Percentiles rank a stretch among this genome's conserved stretches.
phyloP scores from a whole-genome alignment of 2,888 invertebrate species.

The Morpho helenor region DNA sequence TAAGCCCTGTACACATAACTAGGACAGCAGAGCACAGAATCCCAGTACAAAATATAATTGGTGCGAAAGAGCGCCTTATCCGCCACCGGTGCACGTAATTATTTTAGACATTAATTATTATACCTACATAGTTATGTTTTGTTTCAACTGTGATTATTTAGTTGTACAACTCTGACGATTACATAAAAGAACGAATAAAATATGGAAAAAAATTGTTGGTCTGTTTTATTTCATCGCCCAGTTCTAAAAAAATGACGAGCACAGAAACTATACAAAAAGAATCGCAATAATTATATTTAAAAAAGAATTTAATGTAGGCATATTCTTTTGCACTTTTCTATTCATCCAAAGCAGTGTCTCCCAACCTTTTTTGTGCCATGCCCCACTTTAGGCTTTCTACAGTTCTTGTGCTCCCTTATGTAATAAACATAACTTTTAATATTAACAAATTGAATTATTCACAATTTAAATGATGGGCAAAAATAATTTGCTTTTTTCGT shows the following conservation, averaged over 20 bases:
- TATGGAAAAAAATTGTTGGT: conserved; percentile 45
- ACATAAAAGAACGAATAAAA: conserved; percentile 78
- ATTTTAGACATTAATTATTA: conserved; percentile 61
- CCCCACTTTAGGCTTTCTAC: too few species aligned
- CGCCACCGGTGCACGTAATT: conserved; percentile 43
- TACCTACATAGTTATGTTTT: conserved; percentile 69
- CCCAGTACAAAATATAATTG: conserved; percentile 59
- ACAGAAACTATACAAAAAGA: background rate
- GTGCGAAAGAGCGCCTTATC: conserved; percentile 25
- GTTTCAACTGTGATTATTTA: conserved; percentile 82
- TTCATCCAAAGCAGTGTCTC: background rate
- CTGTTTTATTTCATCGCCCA: conserved; percentile 38
- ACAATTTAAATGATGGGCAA: too few species aligned
- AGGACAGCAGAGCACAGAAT: conserved; percentile 67
- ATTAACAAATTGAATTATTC: too few species aligned
- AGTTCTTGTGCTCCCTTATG: too few species aligned
- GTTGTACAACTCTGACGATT: conserved; percentile 80
- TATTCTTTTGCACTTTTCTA: background rate
- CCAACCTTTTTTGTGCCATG: too few species aligned
- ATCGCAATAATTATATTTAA: conserved; percentile 3
- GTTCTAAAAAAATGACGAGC: background rate
- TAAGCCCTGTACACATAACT: conserved; percentile 30
- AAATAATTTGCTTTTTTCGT: too few species aligned
- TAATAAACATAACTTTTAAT: too few species aligned
- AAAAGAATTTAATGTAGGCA: background rate